These are phyloP conservation scores for Entelurus aequoreus DNA, from an alignment of 2,113 vertebrate species.

Conservation along the genomic window DNA sequence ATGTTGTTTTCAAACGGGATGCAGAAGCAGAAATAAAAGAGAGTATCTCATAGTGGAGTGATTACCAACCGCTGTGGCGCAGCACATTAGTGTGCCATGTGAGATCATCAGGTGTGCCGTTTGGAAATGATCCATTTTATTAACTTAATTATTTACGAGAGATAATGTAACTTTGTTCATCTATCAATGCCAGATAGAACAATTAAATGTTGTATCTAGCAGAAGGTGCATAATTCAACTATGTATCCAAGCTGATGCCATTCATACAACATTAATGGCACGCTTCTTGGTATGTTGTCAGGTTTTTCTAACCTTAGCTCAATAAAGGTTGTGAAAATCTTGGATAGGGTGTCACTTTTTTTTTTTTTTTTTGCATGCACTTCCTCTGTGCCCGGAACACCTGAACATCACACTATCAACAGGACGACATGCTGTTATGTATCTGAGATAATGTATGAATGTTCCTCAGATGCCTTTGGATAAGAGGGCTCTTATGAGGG, in stretches of 20 bases:
- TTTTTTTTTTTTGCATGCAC: conserved; percentile 30
- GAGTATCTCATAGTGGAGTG: too few relatives aligned
- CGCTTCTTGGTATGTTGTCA: too few relatives aligned
- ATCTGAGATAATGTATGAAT: conserved; percentile 11
- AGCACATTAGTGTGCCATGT: too few relatives aligned
- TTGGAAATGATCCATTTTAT: neutral
- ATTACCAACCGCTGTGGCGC: too few relatives aligned
- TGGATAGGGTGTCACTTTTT: conserved; percentile 25
- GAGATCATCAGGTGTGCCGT: too few relatives aligned
- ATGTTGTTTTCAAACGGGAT: too few relatives aligned
- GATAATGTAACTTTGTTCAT: too few relatives aligned
- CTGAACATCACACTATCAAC: conserved; percentile 58
- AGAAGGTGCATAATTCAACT: neutral
- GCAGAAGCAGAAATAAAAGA: too few relatives aligned
- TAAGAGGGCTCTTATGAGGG: conserved; percentile 31
- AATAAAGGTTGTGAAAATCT: neutral
- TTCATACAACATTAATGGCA: too few relatives aligned
- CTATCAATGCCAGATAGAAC: neutral
- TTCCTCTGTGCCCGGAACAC: conserved; percentile 42
- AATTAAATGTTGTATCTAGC: neutral
- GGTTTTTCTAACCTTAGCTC: too few relatives aligned
- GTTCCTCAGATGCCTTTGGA: conserved; percentile 14
- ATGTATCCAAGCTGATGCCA: neutral
- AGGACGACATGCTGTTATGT: conserved; percentile 10
- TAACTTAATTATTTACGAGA: neutral